These are phyloP conservation scores for Campylomormyrus tamandua DNA, from an alignment of 2,113 vertebrate species.

Conservation along the genomic window DNA sequence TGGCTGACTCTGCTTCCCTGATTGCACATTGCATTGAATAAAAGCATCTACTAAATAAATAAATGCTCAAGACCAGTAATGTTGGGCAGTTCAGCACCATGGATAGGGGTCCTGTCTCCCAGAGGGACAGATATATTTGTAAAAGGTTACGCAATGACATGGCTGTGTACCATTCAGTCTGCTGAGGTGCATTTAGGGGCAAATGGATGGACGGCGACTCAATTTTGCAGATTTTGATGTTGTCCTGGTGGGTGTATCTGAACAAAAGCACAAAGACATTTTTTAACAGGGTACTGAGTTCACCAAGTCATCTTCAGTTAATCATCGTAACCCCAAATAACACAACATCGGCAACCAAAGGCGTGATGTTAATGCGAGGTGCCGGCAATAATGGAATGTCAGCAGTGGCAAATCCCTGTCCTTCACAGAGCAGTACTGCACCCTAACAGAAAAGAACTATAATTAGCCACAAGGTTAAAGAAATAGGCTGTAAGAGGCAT, in stretches of 20 bases:
- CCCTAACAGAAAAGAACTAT: neutral
- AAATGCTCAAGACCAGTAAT: neutral
- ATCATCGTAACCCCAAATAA: neutral
- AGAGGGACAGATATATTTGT: neutral
- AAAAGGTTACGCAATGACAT: neutral
- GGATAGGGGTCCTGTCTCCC: neutral
- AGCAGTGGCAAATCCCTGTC: neutral
- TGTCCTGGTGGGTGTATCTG: neutral
- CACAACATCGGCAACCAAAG: neutral
- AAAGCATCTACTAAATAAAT: neutral
- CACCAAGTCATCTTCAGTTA: neutral
- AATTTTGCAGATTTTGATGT: neutral
- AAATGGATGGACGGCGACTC: neutral
- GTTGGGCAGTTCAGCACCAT: neutral
- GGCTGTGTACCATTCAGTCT: neutral
- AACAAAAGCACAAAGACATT: neutral
- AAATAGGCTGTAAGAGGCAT: neutral
- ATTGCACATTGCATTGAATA: neutral
- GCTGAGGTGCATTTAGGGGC: neutral
- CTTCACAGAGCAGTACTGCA: neutral
- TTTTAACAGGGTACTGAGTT: neutral
- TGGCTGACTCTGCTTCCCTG: neutral
- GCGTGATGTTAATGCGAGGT: neutral
- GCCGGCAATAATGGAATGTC: neutral
- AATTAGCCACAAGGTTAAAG: slow-evolving; percentile 4